phyloP scores from a whole-genome alignment of 2,888 invertebrate genomes.

The Brachylomia viminalis region DNA sequence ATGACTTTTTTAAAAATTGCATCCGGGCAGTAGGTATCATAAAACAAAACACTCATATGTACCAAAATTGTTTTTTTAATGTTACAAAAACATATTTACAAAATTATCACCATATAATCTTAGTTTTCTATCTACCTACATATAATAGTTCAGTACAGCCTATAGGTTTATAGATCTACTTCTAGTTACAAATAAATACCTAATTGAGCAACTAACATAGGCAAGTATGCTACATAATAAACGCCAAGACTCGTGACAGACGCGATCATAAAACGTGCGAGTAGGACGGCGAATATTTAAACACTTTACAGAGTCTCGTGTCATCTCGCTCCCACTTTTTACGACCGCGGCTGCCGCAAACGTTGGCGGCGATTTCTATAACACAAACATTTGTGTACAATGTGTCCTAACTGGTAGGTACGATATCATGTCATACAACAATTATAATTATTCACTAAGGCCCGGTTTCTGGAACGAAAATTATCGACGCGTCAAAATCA shows the following conservation, averaged over 20 bases:
- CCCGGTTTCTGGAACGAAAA: neutral
- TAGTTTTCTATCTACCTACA: constrained; percentile 54
- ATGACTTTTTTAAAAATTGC: neutral
- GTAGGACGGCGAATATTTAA: neutral
- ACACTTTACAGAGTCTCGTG: neutral
- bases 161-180: constrained; percentile 50
- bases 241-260: neutral
- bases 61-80: constrained; percentile 65
- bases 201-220: constrained; percentile 74
- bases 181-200: constrained; percentile 73
- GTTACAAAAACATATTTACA: constrained; percentile 67
- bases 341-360: neutral
- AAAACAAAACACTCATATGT: constrained; percentile 29
- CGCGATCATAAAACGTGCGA: constrained; percentile 3
- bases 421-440: constrained; percentile 66
- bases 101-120: constrained; percentile 65
- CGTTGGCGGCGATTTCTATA: constrained; percentile 22
- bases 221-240: constrained; percentile 61
- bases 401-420: constrained; percentile 80
- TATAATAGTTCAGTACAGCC: constrained; percentile 58
- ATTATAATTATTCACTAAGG: constrained; percentile 38
- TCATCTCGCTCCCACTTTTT: neutral
- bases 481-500: neutral
- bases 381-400: constrained; percentile 72
- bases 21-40: too few relatives aligned